phyloP scores from a whole-genome alignment of 1,140 invertebrate species.

The Bemisia tabaci region DNA sequence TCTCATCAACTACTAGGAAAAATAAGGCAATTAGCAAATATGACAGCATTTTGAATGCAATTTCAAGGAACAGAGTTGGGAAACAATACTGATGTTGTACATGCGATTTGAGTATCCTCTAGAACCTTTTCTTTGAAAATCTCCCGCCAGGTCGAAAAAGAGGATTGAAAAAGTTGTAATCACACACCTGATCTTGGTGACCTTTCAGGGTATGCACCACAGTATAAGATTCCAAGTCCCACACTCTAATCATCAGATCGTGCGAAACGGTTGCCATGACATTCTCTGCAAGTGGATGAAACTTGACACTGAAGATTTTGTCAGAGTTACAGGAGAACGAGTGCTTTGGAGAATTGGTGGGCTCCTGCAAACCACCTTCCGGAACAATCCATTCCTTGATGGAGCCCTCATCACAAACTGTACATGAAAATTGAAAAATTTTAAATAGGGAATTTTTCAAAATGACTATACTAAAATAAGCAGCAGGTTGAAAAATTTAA shows the following conservation, averaged over 20 bases:
- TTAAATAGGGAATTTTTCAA: neutral
- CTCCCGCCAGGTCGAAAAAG: too few species aligned
- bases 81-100: too few species aligned
- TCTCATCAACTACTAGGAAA: too few species aligned
- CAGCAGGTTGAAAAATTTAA: too few species aligned
- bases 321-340: constrained; percentile 61
- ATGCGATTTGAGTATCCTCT: too few species aligned
- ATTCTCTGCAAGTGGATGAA: constrained; percentile 75
- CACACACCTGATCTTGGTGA: constrained; percentile 53
- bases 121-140: too few species aligned
- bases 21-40: too few species aligned
- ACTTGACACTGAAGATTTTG: constrained; percentile 82
- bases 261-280: constrained; percentile 75
- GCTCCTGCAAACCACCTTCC: constrained; percentile 49
- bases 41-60: too few species aligned
- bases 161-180: too few species aligned
- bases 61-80: too few species aligned
- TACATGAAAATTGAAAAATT: constrained; percentile 4
- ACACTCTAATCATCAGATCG: constrained; percentile 77
- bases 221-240: constrained; percentile 43
- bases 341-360: constrained; percentile 45
- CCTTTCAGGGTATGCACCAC: constrained; percentile 43
- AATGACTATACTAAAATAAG: neutral
- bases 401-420: constrained; percentile 80
- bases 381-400: constrained; percentile 74